phyloP scores from a whole-genome alignment of 1,140 invertebrate genomes.

The Drosophila mojavensis region DNA sequence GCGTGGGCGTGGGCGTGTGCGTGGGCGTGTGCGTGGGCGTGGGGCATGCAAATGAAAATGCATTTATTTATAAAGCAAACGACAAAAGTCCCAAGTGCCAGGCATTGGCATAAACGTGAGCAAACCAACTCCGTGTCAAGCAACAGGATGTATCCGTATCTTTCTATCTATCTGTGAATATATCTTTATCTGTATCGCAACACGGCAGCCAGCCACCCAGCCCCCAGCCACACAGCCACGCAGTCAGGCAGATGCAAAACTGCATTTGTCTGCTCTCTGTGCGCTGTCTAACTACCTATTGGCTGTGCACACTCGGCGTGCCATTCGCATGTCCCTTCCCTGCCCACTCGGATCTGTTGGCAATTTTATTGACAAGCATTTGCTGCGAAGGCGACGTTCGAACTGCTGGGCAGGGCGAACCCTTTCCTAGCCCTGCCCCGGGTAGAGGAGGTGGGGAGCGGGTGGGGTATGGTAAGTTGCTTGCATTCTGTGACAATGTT shows the following conservation, averaged over 20 bases:
- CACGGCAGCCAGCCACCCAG: conserved; percentile 36
- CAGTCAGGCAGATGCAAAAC: conserved; percentile 58
- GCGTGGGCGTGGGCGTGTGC: conserved; percentile 50
- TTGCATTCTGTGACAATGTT: conserved; percentile 83
- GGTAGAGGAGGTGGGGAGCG: not conserved
- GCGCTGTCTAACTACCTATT: conserved; percentile 73
- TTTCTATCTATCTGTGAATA: conserved; percentile 49
- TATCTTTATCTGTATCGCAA: conserved; percentile 60
- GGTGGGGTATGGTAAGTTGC: conserved; percentile 30
- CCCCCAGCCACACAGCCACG: not conserved
- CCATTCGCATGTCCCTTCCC: conserved; percentile 9
- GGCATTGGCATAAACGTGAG: conserved; percentile 21
- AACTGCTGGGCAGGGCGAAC: conserved; percentile 27
- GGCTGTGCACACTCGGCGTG: conserved; percentile 54
- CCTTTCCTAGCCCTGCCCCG: conserved; percentile 26
- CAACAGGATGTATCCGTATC: conserved; percentile 57
- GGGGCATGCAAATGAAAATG: conserved; percentile 71
- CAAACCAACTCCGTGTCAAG: conserved; percentile 38
- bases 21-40: too few relatives aligned
- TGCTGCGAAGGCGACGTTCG: conserved; percentile 30
- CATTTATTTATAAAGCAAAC: conserved; percentile 76
- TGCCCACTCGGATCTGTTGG: conserved; percentile 55
- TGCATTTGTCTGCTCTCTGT: conserved; percentile 56
- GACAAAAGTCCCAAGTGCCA: conserved; percentile 65
- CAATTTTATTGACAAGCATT: conserved; percentile 78